Conservation (phyloP, 2,888 invertebrate genomes). For the Onchidella celtica region DNA sequence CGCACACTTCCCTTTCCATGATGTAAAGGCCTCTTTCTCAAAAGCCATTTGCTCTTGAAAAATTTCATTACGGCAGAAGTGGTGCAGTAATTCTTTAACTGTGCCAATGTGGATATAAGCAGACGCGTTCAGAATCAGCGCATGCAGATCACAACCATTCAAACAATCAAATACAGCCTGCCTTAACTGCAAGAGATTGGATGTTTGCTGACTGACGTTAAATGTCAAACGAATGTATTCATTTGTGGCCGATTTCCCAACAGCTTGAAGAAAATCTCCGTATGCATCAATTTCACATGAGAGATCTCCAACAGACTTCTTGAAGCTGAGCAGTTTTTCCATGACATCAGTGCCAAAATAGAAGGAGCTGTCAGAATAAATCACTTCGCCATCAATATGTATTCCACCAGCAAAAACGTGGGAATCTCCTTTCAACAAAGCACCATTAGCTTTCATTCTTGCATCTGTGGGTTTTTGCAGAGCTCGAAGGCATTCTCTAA, state of each 20-base stretch:
- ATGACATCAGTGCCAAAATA: conserved; percentile 79
- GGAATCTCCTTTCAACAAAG: conserved; percentile 66
- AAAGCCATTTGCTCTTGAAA: conserved; percentile 70
- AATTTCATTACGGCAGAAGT: conserved; percentile 70
- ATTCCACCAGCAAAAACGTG: conserved; percentile 62
- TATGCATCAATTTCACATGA: conserved; percentile 81
- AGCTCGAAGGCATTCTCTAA: conserved; percentile 77
- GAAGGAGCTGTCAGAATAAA: conserved; percentile 81
- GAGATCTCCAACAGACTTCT: conserved; percentile 70
- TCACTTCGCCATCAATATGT: conserved; percentile 61
- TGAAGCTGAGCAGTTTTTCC: conserved; percentile 75
- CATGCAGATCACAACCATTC: conserved; percentile 69
- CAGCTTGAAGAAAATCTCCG: conserved; percentile 81
- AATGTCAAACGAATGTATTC: conserved; percentile 73
- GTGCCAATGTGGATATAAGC: conserved; percentile 81
- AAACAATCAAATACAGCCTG: conserved; percentile 74
- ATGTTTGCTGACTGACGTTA: conserved; percentile 70
- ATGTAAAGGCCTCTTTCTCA: conserved; percentile 68
- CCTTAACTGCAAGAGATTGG: conserved; percentile 69
- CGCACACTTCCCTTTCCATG: conserved; percentile 54
- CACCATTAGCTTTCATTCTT: conserved; percentile 77
- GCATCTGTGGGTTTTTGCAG: conserved; percentile 80
- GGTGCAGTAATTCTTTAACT: conserved; percentile 76
- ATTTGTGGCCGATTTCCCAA: conserved; percentile 75
- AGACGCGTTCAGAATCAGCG: conserved; percentile 78